phyloP scores from a whole-genome alignment of 2,888 invertebrate genomes.

The Synanthedon tipuliformis region DNA sequence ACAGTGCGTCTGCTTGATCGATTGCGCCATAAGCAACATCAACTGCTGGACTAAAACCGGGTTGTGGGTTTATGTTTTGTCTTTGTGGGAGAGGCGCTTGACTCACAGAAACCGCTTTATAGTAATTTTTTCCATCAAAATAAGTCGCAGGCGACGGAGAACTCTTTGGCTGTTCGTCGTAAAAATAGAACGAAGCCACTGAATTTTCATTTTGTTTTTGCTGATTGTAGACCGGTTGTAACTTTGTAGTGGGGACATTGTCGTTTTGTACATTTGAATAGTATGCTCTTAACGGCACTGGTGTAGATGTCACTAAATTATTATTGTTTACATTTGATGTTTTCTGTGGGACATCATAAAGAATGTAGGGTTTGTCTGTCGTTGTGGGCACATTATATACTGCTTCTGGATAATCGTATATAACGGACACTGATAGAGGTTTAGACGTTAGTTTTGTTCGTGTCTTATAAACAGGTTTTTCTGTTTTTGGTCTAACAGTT shows the following conservation, averaged over 20 bases:
- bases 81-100: slow-evolving; percentile 26
- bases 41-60: slow-evolving; percentile 43
- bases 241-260: slow-evolving; percentile 59
- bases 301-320: slow-evolving; percentile 67
- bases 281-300: slow-evolving; percentile 72
- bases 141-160: slow-evolving; percentile 68
- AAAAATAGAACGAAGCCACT: slow-evolving; percentile 75
- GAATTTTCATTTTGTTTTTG: slow-evolving; percentile 55
- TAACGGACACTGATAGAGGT: slow-evolving; percentile 57
- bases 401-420: slow-evolving; percentile 59
- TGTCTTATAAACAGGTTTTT: slow-evolving; percentile 55
- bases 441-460: slow-evolving; percentile 63
- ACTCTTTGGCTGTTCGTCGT: slow-evolving; percentile 72
- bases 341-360: slow-evolving; percentile 63
- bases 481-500: slow-evolving; percentile 45
- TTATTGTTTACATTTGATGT: slow-evolving; percentile 31
- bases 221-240: slow-evolving; percentile 59
- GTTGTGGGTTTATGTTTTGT: slow-evolving; percentile 38
- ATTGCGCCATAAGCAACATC: slow-evolving; percentile 59
- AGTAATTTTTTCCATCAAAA: slow-evolving; percentile 59
- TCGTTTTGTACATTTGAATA: slow-evolving; percentile 69
- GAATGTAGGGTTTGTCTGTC: slow-evolving; percentile 59
- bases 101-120: slow-evolving; percentile 45
- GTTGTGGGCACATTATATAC: slow-evolving; percentile 53
- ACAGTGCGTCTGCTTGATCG: slow-evolving; percentile 56